phyloP scores from a whole-genome alignment of 2,113 vertebrate genomes.

The Onychostruthus taczanowskii region DNA sequence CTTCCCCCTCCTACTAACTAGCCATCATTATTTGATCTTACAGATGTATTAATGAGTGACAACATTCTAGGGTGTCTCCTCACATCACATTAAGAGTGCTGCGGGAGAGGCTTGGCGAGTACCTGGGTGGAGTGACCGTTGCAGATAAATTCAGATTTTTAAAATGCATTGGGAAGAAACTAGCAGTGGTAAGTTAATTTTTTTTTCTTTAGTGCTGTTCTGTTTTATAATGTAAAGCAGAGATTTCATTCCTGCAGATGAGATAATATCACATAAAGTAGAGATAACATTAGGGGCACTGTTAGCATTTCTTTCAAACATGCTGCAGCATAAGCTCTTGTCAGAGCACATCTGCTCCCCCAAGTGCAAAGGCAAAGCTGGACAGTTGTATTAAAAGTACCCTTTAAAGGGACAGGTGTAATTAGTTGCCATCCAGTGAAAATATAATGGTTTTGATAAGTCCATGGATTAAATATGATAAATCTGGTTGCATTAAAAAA shows the following conservation, averaged over 20 bases:
- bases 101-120: conserved; percentile 75
- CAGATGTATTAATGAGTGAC: conserved; percentile 56
- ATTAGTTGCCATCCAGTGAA: background rate
- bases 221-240: background rate
- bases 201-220: background rate
- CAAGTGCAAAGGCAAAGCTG: background rate
- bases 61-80: conserved; percentile 82
- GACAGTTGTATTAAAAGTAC: background rate
- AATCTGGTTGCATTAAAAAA: background rate
- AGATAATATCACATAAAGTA: background rate
- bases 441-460: background rate
- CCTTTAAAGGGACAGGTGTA: background rate
- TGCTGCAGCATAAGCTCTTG: background rate
- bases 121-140: conserved; percentile 76
- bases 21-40: conserved; percentile 39
- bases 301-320: background rate
- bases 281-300: background rate
- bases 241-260: background rate
- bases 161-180: conserved; percentile 89
- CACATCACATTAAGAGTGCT: conserved; percentile 81
- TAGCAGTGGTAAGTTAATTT: conserved; percentile 84
- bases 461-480: background rate
- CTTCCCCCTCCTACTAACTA: conserved; percentile 12
- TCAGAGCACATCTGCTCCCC: background rate
- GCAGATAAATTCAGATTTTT: conserved; percentile 86